Base-by-base conservation (phyloP, 2,888 invertebrate species). In the Ptilodon capucinus region DNA sequence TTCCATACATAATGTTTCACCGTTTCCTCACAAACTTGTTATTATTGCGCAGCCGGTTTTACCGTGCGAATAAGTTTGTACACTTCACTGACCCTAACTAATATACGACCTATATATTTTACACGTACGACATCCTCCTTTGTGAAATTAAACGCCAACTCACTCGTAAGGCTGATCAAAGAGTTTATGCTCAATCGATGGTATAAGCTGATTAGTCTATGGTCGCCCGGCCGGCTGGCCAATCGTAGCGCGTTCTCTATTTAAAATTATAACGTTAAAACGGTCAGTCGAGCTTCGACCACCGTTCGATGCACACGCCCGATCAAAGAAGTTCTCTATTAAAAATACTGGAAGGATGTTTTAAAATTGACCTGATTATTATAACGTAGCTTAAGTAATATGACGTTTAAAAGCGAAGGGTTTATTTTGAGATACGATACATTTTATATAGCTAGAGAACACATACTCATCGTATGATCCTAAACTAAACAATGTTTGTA, bases 131-230 rank as follows among this genome's bases (percentile, higher is more conserved):
- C 32, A 19, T 9, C 18, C 28, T 42, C 71, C 82, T 84, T 83
- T 83, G 79, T 82, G 64, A 66, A 64, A 74, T 74, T 75, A 75
- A 71, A 74, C 71, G 74, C 21, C 49, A 62, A 79, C 44, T 74
- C 56, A 69, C 60, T 65, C 60, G 81, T 62, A 61, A 73, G 58
- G 65, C 59, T 57, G 83, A 85, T 86, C 86, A 86, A 86, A 85
- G 83, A 44, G 57, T n/a, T 56, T 73, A 69, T 78, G 82, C 68
- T 71, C 71, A 71, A 74, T 75, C 74, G 79, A 74, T 71, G 73
- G 76, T 69, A 70, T 76, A 79, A 80, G 79, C 81, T 71, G 72
- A 74, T 84, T 85, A 84, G 78, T 78, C 80, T 81, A 70, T 80
- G 81, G 76, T 51, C 74, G 58, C 66, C 57, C 72, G 69, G 64